phyloP scores from a whole-genome alignment of 30 jellyfish, hydroid and myxozoan species.

The Sanderia malayensis region DNA sequence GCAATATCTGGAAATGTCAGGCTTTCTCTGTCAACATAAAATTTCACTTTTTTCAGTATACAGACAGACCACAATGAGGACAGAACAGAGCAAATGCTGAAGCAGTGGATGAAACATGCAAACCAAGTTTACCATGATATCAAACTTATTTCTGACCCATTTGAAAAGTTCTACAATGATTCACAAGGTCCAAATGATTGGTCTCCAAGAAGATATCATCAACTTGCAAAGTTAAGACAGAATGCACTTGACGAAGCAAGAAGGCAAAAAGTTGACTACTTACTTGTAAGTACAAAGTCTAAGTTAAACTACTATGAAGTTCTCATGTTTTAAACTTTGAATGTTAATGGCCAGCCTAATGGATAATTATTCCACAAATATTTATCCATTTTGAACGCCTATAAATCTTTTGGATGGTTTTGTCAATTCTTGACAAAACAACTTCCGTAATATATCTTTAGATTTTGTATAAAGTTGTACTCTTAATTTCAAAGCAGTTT shows the following conservation, averaged over 20 bases:
- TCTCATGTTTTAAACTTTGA: too few species aligned
- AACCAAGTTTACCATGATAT: slow-evolving; percentile 50
- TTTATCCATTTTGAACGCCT: too few species aligned
- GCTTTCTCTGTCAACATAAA: not conserved
- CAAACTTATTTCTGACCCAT: slow-evolving; percentile 21
- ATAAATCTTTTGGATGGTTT: too few species aligned
- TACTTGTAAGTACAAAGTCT: slow-evolving; percentile 78
- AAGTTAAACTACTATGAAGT: too few species aligned
- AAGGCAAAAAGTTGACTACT: slow-evolving; percentile 63
- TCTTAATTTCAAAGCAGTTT: too few species aligned
- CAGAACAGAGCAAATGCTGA: slow-evolving; percentile 61
- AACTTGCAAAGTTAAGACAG: slow-evolving; percentile 61
- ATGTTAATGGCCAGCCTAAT: too few species aligned
- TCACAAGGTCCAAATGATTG: slow-evolving; percentile 78
- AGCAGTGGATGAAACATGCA: slow-evolving; percentile 76
- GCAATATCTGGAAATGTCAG: not conserved
- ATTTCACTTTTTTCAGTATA: slow-evolving; percentile 38
- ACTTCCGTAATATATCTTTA: too few species aligned
- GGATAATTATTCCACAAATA: too few species aligned
- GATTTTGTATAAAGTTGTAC: too few species aligned
- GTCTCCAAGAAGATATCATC: slow-evolving; percentile 50
- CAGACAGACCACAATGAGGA: slow-evolving; percentile 98
- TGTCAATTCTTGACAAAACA: too few species aligned
- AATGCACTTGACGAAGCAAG: slow-evolving; percentile 88
- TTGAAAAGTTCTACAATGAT: slow-evolving; percentile 52